Evolutionary conservation across 2,888 invertebrate species (phyloP), one percentile per base, ranked within the genome.

Genomic region (Lucinisca nassula): DNA sequence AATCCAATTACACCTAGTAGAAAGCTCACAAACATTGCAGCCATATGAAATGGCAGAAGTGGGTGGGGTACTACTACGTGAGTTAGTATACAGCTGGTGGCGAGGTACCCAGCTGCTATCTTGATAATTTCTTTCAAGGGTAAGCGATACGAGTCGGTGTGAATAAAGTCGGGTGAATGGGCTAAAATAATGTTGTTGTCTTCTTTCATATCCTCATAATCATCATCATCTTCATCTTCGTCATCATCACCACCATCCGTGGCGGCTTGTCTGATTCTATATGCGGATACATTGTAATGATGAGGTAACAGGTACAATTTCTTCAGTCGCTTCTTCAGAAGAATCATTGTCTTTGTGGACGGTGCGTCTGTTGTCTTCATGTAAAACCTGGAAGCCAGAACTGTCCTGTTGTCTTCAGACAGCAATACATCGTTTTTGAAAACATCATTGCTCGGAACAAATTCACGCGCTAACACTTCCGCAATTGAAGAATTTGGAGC

Each of bases 361-460:
- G 79, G 45, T 6, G 79, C 35, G 40, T 79, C 37, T 17, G 74
- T 67, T 3, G 87, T 75, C 30, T 78, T 75, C 49, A 84, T 77
- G n/a, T 84, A 87, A 35, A 87, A 87, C 17, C 87, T 58, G 12
- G 84, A 87, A 0, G 79, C 81, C n/a, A 58, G 51, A 0, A 87
- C 55, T 14, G 55, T 17, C 3, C 74, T 72, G 27, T 49, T 38
- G 35, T 82, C 72, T 40, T 32, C 58, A 49, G 81, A 72, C 21
- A 67, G 45, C 40, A 87, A 74, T 1, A 87, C 27, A 40, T 87
- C 87, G 17, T 82, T 32, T 51, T 75, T 81, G 45, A 67, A 87
- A 0, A 80, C 51, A 12, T 73, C 55, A 35, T 82, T 70, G 14
- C 76, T 27, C n/a, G 73, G 75, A 45, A 74, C 17, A 24, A 87